Evolutionary conservation across 2,113 vertebrate genomes (phyloP), one percentile per base, ranked within the genome.

Genomic region (Dromiciops gliroides): DNA sequence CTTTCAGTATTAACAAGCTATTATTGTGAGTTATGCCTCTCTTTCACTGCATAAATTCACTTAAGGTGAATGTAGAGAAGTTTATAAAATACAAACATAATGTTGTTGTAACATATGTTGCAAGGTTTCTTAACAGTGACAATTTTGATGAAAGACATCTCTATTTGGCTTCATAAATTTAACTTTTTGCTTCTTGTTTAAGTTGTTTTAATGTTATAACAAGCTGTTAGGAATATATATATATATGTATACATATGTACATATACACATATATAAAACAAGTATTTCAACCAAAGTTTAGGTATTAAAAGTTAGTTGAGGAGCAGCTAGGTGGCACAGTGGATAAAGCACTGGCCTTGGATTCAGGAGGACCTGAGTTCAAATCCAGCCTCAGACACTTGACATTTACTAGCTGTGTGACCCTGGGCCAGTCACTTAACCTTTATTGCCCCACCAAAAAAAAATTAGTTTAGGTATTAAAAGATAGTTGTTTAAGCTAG

Each of bases 1-100:
- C 98, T 98, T 99, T 99, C 94, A 97, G 99, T 99, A 99, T 99
- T 99, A 99, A 99, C 99, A 99, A 99, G 99, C 99, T 98, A 99
- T 99, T 99, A 99, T 98, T 98, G 98, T 99, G 99, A 99, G 98
- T 99, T 99, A 99, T 99, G 98, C 97, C 92, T 97, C 97, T 98
- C 98, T 98, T 98, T 98, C 97, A 98, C 97, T 98, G 98, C 98
- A 99, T 99, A 99, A 99, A 99, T 99, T 99, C 98, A 97, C 98
- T 99, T 98, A 97, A 97, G 98, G 98, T 97, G 97, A 99, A 99
- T 94, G 97, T 96, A 97, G 97, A 98, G 97, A 99, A 99, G 98
- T 99, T 99, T 99, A 97, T 98, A 98, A 98, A 98, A 98, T 98
- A 97, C 97, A 98, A 96, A 97, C 96, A 97, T 98, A 98, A 98